These are phyloP conservation scores for Lagorchestes hirsutus DNA, from an alignment of 2,797 vertebrate species.

Conservation along the genomic window DNA sequence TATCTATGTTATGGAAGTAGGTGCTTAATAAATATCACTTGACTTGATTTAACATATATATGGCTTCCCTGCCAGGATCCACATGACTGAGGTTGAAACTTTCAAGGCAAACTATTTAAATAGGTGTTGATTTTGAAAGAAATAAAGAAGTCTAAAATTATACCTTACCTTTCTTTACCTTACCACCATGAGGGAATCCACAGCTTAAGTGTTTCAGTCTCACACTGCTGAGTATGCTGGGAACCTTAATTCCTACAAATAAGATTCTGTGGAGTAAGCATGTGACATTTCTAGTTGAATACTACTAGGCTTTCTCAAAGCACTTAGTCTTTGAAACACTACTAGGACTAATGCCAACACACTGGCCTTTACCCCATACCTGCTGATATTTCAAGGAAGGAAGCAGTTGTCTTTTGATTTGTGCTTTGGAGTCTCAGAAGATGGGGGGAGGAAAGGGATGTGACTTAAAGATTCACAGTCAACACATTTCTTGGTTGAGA, in stretches of 20 bases:
- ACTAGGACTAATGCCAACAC: background rate
- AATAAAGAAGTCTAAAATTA: background rate
- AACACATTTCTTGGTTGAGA: background rate
- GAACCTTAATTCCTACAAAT: background rate
- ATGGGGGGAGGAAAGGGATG: too few species aligned
- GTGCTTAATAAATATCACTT: background rate
- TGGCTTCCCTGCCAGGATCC: background rate
- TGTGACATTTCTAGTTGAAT: background rate
- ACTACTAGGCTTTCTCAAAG: background rate
- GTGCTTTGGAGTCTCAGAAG: background rate
- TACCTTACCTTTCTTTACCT: background rate
- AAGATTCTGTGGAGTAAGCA: background rate
- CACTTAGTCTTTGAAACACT: background rate
- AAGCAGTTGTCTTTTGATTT: background rate
- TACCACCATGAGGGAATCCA: background rate
- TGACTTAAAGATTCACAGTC: background rate
- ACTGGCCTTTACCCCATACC: background rate
- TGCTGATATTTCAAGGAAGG: background rate
- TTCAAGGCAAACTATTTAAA: background rate
- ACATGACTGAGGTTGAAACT: background rate
- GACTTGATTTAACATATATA: background rate
- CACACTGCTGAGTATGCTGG: background rate
- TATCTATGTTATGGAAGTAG: background rate
- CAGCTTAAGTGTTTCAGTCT: background rate
- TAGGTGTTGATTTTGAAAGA: background rate